Conservation (phyloP, 2,797 vertebrate genomes). For the Sarcoramphus papa region DNA sequence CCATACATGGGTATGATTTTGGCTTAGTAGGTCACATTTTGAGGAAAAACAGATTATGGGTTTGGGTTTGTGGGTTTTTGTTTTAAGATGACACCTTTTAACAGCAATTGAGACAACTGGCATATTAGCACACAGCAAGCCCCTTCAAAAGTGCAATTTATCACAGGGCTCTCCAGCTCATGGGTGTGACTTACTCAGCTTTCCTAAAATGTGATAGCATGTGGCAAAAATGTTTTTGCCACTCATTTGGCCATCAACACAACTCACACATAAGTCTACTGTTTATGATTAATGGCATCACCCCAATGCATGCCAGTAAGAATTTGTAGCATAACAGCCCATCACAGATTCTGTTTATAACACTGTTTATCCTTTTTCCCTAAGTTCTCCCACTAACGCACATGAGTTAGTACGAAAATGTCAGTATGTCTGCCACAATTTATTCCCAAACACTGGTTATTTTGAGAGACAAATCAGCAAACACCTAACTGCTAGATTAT, state of each 20-base stretch:
- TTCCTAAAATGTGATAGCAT: not conserved
- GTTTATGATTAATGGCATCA: not conserved
- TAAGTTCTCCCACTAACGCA: not conserved
- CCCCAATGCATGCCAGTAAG: not conserved
- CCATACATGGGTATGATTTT: constrained; percentile 12
- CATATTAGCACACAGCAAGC: not conserved
- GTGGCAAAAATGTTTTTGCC: not conserved
- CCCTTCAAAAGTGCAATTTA: not conserved
- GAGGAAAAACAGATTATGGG: not conserved
- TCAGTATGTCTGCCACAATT: not conserved
- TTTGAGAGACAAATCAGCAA: not conserved
- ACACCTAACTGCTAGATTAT: not conserved
- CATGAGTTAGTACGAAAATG: not conserved
- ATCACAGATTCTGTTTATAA: not conserved
- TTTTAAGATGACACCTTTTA: not conserved
- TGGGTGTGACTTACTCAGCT: not conserved
- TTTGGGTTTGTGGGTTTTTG: not conserved
- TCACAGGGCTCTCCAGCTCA: not conserved
- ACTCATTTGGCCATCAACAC: not conserved
- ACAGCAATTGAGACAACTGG: not conserved
- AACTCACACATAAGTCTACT: not conserved
- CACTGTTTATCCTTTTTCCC: not conserved
- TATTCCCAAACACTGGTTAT: not conserved
- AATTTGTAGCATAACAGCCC: not conserved
- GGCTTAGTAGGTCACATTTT: not conserved